Evolutionary conservation across 1,140 invertebrate species (phyloP), one percentile per base, ranked within the genome.

Genomic region (Gonioctena quinquepunctata): DNA sequence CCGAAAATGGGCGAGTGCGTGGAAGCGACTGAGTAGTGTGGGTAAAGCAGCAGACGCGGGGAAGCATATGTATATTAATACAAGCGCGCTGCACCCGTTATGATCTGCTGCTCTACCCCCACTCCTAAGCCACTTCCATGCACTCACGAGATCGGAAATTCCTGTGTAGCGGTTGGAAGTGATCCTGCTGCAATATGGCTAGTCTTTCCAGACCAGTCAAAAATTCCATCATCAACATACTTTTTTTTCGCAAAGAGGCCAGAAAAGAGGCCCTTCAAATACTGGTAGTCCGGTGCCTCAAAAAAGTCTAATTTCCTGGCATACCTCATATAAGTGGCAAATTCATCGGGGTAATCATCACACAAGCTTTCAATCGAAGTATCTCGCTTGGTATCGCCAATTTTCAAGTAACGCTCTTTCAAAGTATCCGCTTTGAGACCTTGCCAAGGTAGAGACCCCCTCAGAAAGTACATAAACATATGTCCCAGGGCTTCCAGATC

Each of bases 381-480:
- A 70, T 95, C 94, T 79, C 96, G 89, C 85, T 99, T 99, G 71
- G 97, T 99, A 85, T 99, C 97, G 76, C 97, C 97, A 83, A 99
- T 99, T 89, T 99, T 99, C 88, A 99, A 96, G 88, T 99, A 99
- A 83, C 97, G 90, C 87, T 99, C 98, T 87, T 99, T 99, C 75
- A 99, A 88, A 80, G 97, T 99, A 85, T 99, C 97, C 74, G 98
- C 98, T 88, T 99, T 99, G 77, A 99, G 89, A 74, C 98, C 98
- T 88, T 99, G 98, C 98, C 98, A 99, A 66, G 98, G 98, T 84
- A 99, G 89, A 83, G 95, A 97, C 75, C 98, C 97, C 80, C 97
- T 89, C 81, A 99, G 88, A 87, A 99, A 99, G 88, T 99, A 99
- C 97, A 99, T 99, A 88, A 99, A 99, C 97, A 99, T 99, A 88